Evolutionary conservation across 2,113 vertebrate species (phyloP).

Genomic region (Ramphastos sulfuratus): DNA sequence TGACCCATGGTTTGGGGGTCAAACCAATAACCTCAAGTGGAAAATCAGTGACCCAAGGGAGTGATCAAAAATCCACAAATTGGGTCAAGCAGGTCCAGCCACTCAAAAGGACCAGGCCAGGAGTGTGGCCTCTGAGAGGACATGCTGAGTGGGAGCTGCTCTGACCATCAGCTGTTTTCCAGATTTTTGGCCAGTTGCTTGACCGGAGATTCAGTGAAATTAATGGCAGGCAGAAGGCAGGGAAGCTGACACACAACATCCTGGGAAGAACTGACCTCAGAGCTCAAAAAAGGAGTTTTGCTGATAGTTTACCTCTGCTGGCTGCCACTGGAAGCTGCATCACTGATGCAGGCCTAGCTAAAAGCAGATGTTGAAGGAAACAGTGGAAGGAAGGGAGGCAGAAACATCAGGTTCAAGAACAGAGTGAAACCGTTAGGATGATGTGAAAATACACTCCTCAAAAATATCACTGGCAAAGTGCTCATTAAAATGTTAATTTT

Average conservation of each 20-base stretch:
- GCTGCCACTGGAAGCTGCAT: background rate
- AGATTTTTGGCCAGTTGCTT: conserved; percentile 61
- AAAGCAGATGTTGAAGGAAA: background rate
- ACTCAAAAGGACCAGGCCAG: conserved; percentile 41
- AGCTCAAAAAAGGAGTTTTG: background rate
- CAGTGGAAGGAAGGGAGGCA: background rate
- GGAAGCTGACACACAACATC: conserved; percentile 35
- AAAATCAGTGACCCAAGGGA: conserved; percentile 65
- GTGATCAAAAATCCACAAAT: conserved; percentile 64
- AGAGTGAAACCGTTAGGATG: background rate
- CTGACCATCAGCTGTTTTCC: conserved; percentile 45
- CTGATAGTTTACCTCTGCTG: background rate
- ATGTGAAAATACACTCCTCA: background rate
- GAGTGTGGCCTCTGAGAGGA: conserved; percentile 32
- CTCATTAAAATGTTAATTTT: background rate
- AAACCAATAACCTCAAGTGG: conserved; percentile 66
- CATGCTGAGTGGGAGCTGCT: conserved; percentile 31
- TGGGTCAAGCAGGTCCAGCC: conserved; percentile 56
- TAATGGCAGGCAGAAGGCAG: conserved; percentile 46
- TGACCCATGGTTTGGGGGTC: conserved; percentile 59
- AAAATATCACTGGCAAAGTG: background rate
- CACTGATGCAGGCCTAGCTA: background rate
- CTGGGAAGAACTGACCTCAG: background rate
- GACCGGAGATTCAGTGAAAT: conserved; percentile 32
- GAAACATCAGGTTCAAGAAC: background rate